A percentile compares a stretch with the other conserved stretches of the same genome.
phyloP scores from a whole-genome alignment of 2,797 vertebrate genomes.

The Poecilia gillii region DNA sequence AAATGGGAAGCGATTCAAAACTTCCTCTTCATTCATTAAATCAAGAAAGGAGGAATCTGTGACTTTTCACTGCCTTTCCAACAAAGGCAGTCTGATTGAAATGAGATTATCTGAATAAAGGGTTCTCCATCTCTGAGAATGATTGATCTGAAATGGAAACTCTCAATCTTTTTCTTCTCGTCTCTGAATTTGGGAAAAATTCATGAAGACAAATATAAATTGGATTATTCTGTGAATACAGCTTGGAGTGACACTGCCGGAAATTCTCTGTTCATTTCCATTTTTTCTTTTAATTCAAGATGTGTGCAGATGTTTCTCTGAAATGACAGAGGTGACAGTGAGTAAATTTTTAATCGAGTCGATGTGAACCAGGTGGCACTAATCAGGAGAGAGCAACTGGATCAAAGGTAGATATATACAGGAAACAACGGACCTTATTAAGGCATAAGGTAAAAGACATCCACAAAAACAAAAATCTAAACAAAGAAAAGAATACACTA shows the following conservation, averaged over 20 bases:
- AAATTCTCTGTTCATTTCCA: background rate
- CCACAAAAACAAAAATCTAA: background rate
- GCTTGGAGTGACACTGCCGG: background rate
- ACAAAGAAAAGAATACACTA: background rate
- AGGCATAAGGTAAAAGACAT: background rate
- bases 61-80: constrained; percentile 1
- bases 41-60: background rate
- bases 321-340: background rate
- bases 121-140: background rate
- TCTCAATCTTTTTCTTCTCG: constrained; percentile 1
- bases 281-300: background rate
- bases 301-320: background rate
- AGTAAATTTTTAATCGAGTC: background rate
- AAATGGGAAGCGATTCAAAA: background rate
- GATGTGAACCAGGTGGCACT: background rate
- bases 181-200: background rate
- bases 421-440: background rate
- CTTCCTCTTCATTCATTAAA: constrained; percentile 16
- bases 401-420: background rate
- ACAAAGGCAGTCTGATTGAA: background rate
- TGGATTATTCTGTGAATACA: background rate
- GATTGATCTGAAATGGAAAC: background rate
- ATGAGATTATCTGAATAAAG: background rate
- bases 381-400: background rate
- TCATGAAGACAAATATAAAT: background rate